Evolutionary conservation across 1,140 invertebrate species (phyloP).

Genomic region (Metaphire vulgaris): DNA sequence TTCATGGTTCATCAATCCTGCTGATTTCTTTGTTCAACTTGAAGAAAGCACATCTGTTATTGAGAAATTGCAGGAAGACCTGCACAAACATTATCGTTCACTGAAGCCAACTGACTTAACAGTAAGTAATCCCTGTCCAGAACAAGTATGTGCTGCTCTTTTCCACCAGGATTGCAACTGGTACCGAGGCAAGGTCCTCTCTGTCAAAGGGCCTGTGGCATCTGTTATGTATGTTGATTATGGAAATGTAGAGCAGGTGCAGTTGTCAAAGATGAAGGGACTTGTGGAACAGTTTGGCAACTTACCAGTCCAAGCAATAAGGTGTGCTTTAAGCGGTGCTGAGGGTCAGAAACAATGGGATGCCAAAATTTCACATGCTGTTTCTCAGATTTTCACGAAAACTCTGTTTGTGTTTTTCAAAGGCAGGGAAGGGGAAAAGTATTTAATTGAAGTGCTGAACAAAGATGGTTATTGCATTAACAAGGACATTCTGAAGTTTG

Average conservation of each 20-base stretch:
- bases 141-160: background rate
- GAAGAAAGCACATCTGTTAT: background rate
- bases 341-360: background rate
- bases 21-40: background rate
- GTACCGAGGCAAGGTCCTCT: background rate
- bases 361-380: background rate
- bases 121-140: background rate
- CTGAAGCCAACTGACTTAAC: background rate
- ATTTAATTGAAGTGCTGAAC: background rate
- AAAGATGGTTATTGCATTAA: background rate
- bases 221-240: conserved; percentile 16
- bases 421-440: too few species aligned
- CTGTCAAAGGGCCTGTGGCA: background rate
- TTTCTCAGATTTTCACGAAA: background rate
- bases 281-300: conserved; percentile 1
- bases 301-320: conserved; percentile 12
- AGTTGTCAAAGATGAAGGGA: conserved; percentile 10
- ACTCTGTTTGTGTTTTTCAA: background rate
- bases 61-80: background rate
- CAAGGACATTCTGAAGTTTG: background rate
- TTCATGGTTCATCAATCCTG: background rate
- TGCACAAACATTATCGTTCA: background rate
- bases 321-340: conserved; percentile 9
- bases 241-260: conserved; percentile 11
- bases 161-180: conserved; percentile 15